Conservation (phyloP, 2,888 invertebrate genomes). For the Rhingia campestris region DNA sequence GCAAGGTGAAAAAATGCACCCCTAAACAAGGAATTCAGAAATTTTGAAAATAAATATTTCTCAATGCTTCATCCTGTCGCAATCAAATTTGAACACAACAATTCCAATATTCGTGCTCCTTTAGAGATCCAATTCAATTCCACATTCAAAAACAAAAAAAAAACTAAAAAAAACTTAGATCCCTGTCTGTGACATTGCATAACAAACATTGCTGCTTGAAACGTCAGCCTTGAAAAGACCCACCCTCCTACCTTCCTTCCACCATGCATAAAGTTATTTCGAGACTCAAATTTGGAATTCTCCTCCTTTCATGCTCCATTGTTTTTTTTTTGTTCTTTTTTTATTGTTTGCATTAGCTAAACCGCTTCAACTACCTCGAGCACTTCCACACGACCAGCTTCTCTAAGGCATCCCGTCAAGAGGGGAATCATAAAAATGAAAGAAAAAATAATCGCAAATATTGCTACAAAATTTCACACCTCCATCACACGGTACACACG, state of each 20-base stretch:
- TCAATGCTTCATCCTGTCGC: too few species aligned
- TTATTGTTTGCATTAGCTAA: slow-evolving; percentile 35
- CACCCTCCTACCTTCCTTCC: neutral
- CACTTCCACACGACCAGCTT: neutral
- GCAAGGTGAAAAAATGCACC: too few species aligned
- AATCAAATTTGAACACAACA: too few species aligned
- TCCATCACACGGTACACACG: neutral
- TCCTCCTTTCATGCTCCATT: neutral
- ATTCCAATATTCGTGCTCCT: too few species aligned
- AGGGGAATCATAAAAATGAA: slow-evolving; percentile 58
- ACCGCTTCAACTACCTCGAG: slow-evolving; percentile 5
- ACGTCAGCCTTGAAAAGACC: neutral
- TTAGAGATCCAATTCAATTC: too few species aligned
- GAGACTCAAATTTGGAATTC: neutral
- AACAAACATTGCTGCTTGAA: neutral
- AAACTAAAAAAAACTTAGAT: too few species aligned
- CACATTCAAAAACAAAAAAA: too few species aligned
- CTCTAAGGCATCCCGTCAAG: slow-evolving; percentile 40
- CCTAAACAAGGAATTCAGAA: too few species aligned
- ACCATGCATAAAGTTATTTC: neutral
- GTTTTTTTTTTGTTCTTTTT: neutral
- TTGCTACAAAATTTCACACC: slow-evolving; percentile 64
- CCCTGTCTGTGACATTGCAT: too few species aligned
- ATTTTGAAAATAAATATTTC: too few species aligned
- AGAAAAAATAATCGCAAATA: slow-evolving; percentile 62